A percentile compares a stretch with the other conserved stretches of the same genome.
These are phyloP conservation scores for Peucedramus taeniatus DNA, from an alignment of 2,113 vertebrate species.

Conservation along the genomic window DNA sequence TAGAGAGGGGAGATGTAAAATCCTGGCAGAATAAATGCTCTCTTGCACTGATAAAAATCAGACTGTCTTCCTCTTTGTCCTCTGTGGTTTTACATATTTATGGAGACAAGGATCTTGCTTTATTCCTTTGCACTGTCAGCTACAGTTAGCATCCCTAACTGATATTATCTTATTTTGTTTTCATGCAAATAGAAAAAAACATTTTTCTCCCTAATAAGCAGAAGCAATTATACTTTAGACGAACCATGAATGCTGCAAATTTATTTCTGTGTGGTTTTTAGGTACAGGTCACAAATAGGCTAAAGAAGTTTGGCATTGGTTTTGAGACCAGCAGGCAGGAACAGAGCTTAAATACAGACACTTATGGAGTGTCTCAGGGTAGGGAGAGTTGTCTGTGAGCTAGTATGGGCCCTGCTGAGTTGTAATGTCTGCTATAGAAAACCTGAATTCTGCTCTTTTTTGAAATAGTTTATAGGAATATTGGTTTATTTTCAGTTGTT, in stretches of 20 bases:
- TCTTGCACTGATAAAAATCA: neutral
- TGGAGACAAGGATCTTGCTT: neutral
- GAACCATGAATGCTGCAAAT: neutral
- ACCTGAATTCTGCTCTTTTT: neutral
- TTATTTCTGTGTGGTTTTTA: neutral
- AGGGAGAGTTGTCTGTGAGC: neutral
- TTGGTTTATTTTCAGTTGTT: neutral
- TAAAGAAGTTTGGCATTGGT: neutral
- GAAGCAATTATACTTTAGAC: neutral
- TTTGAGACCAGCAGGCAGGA: neutral
- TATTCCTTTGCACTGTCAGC: neutral
- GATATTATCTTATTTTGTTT: neutral
- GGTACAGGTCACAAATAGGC: neutral
- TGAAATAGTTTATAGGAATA: neutral
- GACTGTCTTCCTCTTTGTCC: neutral
- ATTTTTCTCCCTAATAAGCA: neutral
- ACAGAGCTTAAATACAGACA: neutral
- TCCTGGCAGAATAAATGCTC: neutral
- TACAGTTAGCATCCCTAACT: neutral
- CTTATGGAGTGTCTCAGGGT: neutral
- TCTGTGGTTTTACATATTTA: neutral
- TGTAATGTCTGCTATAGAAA: neutral
- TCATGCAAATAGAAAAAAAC: neutral
- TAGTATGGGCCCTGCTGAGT: neutral
- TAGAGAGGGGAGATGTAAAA: neutral